Evolutionary conservation across 1,140 invertebrate genomes (phyloP), one percentile per base, ranked within the genome.

Genomic region (Ceratosolen fusciceps): DNA sequence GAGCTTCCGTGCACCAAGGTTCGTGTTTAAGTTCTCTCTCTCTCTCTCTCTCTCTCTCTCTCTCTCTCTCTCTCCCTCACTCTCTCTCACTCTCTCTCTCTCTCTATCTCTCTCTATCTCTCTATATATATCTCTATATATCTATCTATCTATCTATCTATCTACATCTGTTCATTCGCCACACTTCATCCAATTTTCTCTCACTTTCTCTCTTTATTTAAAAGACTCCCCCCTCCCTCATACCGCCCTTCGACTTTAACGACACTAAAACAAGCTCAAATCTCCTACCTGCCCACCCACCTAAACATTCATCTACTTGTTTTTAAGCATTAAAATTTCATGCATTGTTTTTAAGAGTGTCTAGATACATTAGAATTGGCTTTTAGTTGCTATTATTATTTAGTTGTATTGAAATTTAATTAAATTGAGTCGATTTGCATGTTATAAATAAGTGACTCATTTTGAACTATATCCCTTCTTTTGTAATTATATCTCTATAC

Each of bases 1-100:
- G 90, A 90, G 87, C 89, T 90, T 90, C 90, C 87, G 90, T 90
- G 88, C 90, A 90, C 88, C 90, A 90, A 90, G 90, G 90, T 90
- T 90, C 89, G 90, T 90, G 83, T 87, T 84, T 86, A 83, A 84
- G 82, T 84, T 84, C 84, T 86, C 47, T 24, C 37, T 39, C 24
- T 68, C 31, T 75, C 26, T 65, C 37, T 60, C 24, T 74, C 29
- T 62, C 60, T 62, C 4, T 58, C 54, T 58, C 54, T 58, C 54
- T 58, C 54, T 58, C 24, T 58, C 54, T 12, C 52, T 24, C 52
- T n/a, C 47, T 2, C 19, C 58, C 24, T 37, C 29, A n/a, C 34
- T 37, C 16, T 52, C 49, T 52, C 14, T 52, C 14, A 19, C 49
- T 52, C 49, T 52, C 49, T 52, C 5, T 52, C 5, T 52, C 49